Conservation (phyloP, 2,797 vertebrate species). For the Dermochelys coriacea region DNA sequence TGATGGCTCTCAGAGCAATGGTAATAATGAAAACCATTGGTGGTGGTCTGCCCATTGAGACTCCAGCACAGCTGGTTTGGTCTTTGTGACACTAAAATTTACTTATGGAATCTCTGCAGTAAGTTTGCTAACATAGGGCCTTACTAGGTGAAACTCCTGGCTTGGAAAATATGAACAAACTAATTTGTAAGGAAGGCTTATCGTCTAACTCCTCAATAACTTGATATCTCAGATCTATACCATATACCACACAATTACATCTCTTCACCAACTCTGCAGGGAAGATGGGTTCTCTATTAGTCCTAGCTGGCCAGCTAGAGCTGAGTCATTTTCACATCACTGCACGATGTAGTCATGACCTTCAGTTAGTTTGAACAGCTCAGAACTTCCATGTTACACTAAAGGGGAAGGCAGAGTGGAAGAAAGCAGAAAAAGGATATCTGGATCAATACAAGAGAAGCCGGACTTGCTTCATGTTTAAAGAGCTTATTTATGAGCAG, state of each 20-base stretch:
- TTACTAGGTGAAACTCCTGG: not conserved
- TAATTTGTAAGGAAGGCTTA: not conserved
- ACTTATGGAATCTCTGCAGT: not conserved
- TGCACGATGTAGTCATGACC: not conserved
- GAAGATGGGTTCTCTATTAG: not conserved
- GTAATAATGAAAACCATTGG: not conserved
- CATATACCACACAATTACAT: not conserved
- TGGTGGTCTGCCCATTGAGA: not conserved
- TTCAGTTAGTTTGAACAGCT: not conserved
- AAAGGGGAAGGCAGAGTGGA: not conserved
- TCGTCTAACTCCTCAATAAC: not conserved
- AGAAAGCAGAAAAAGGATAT: not conserved
- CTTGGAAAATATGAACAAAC: not conserved
- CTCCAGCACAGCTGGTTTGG: too few relatives aligned
- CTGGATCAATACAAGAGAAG: not conserved
- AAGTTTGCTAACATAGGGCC: not conserved
- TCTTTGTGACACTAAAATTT: not conserved
- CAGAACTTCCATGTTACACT: not conserved
- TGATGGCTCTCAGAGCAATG: not conserved
- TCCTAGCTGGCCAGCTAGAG: accelerated
- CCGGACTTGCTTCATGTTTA: not conserved
- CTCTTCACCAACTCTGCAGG: not conserved
- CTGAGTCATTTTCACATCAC: not conserved
- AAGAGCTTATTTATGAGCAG: constrained; percentile 1
- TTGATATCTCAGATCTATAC: not conserved